Evolutionary conservation across 2,797 vertebrate species (phyloP), one percentile per base, ranked within the genome.

Genomic region (Aldrovandia affinis): DNA sequence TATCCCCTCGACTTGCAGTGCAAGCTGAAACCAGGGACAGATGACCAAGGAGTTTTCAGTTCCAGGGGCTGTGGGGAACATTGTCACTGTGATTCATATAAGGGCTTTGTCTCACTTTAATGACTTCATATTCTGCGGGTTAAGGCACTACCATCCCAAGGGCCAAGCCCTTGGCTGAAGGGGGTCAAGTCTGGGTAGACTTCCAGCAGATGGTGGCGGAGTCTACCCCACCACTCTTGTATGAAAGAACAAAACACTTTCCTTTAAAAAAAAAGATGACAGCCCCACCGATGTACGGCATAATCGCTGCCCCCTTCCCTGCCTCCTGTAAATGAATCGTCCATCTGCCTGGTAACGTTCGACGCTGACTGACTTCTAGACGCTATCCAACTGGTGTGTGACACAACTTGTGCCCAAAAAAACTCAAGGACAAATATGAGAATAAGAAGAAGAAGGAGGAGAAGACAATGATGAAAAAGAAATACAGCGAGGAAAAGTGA

Each of bases 141-240:
- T 84, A 84, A 20, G 78, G 77, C 85, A 57, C n/a, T 52, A 81
- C 42, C 65, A 79, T 80, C 30, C 30, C 86, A 90, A 90, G 88
- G 92, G 92, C 91, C 91, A 85, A 83, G 47, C 91, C 89, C 87
- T 68, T 10, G 88, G 90, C 90, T 61, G n/a, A 36, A 2, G 25
- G 88, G 93, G 70, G 93, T 94, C 93, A 95, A 94, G 93, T 94
- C 95, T 95, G 93, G 90, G 68, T 88, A 92, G 87, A 89, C 85
- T 82, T 93, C 89, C 42, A 89, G 88, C 95, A 95, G 93, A 95
- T 96, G 93, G 94, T 89, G 85, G 88, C 0, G 87, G 87, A 91
- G 91, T 92, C 92, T 88, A 90, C 85, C 86, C 91, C 89, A 92
- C 93, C 92, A 90, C 87, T 92, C 89, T 63, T 55, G 30, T 83